phyloP scores from a whole-genome alignment of 2,888 invertebrate species.

The Operophtera brumata region DNA sequence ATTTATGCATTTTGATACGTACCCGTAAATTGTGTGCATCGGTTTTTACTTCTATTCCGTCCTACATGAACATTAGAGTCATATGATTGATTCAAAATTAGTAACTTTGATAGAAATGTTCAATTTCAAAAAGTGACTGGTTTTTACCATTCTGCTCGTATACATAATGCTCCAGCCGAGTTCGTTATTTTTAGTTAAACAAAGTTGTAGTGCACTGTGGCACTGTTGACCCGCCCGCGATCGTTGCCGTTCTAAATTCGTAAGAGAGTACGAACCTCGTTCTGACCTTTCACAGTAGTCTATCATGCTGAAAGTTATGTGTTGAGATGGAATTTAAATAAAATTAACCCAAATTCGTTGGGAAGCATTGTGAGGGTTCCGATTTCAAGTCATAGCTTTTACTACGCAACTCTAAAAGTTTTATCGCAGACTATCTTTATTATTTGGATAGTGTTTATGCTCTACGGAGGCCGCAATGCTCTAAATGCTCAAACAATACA shows the following conservation, averaged over 20 bases:
- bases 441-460: no score
- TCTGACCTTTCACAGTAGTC: constrained; percentile 9
- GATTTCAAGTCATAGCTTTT: no score
- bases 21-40: no score
- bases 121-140: background rate
- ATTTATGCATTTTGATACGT: no score
- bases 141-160: background rate
- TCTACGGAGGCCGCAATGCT: no score
- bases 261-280: constrained; percentile 10
- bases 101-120: no score
- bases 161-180: constrained; percentile 6
- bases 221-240: constrained; percentile 21
- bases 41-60: background rate
- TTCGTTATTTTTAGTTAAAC: constrained; percentile 25
- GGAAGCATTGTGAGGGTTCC: no score
- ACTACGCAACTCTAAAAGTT: no score
- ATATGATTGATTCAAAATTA: background rate
- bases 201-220: constrained; percentile 17
- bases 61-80: background rate
- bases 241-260: constrained; percentile 16
- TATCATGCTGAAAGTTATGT: background rate
- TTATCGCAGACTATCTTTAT: no score
- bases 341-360: no score
- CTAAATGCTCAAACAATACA: no score
- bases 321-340: background rate